Evolutionary conservation across 1,140 invertebrate species (phyloP).

Genomic region (Leguminivora glycinivorella): DNA sequence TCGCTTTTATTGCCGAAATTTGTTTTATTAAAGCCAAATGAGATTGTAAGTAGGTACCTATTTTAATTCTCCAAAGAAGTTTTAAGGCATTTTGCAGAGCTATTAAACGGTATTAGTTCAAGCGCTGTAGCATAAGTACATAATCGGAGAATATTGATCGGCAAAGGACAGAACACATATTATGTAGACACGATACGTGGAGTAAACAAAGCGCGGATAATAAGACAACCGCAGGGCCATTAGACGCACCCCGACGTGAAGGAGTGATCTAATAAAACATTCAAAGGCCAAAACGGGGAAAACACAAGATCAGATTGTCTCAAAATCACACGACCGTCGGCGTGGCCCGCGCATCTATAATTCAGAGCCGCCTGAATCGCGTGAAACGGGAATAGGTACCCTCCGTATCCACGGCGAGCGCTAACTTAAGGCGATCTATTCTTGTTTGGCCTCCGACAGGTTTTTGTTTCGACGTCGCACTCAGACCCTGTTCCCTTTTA

Average conservation of each 20-base stretch:
- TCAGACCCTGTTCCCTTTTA: slow-evolving; percentile 29
- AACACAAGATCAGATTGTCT: slow-evolving; percentile 77
- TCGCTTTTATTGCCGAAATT: slow-evolving; percentile 64
- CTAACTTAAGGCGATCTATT: slow-evolving; percentile 49
- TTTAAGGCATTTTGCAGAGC: slow-evolving; percentile 34
- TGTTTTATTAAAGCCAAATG: slow-evolving; percentile 49
- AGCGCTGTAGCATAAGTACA: not conserved
- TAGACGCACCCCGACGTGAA: slow-evolving; percentile 54
- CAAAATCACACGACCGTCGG: slow-evolving; percentile 73
- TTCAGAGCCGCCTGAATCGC: slow-evolving; percentile 50
- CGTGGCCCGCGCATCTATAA: slow-evolving; percentile 68
- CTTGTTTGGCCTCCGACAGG: slow-evolving; percentile 36
- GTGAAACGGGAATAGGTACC: slow-evolving; percentile 40
- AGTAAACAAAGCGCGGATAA: slow-evolving; percentile 50
- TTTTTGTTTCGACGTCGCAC: slow-evolving; percentile 30
- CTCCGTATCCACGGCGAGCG: slow-evolving; percentile 41
- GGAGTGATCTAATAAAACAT: slow-evolving; percentile 71
- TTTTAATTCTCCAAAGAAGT: slow-evolving; percentile 40
- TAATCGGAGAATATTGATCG: slow-evolving; percentile 31
- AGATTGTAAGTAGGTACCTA: slow-evolving; percentile 29
- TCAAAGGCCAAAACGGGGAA: slow-evolving; percentile 71
- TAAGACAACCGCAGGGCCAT: slow-evolving; percentile 53
- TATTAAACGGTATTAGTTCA: slow-evolving; percentile 13
- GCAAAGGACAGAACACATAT: slow-evolving; percentile 19
- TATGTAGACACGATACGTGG: slow-evolving; percentile 3